Conservation (phyloP, 37 sponge, comb jelly and placozoan genomes). For the Oscarella lobularis region DNA sequence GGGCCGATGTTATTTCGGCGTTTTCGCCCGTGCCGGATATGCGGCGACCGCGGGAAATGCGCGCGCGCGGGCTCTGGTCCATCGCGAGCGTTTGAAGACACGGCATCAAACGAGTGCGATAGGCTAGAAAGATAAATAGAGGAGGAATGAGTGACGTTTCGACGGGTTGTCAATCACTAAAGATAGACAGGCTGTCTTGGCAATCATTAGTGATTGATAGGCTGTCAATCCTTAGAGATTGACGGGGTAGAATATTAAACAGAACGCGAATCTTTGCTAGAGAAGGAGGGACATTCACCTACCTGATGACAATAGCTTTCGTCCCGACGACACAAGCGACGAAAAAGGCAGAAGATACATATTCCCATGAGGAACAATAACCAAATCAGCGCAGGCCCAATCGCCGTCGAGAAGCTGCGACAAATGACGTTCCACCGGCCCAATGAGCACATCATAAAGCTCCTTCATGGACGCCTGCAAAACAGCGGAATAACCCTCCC, state of each 20-base stretch:
- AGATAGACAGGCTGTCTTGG: too few relatives aligned
- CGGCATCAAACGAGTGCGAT: neutral
- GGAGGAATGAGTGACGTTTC: too few relatives aligned
- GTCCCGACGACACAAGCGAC: neutral
- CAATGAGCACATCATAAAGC: neutral
- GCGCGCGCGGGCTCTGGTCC: neutral
- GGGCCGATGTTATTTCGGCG: neutral
- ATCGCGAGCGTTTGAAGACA: neutral
- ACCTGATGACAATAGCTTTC: too few relatives aligned
- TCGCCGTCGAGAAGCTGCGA: neutral
- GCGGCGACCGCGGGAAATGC: neutral
- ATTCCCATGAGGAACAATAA: neutral
- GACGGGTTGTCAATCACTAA: too few relatives aligned
- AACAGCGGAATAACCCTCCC: neutral
- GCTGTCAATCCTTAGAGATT: too few relatives aligned
- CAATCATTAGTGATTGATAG: too few relatives aligned
- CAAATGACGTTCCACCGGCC: neutral
- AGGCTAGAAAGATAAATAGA: neutral
- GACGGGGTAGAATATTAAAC: too few relatives aligned
- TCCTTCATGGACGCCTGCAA: slow-evolving; percentile 4
- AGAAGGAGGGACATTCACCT: too few relatives aligned
- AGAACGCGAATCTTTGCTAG: too few relatives aligned
- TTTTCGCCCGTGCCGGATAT: neutral
- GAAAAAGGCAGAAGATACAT: neutral
- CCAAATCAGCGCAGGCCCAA: neutral